Base-by-base conservation (phyloP, 1,140 invertebrate species). In the Magallana ariakensis region DNA sequence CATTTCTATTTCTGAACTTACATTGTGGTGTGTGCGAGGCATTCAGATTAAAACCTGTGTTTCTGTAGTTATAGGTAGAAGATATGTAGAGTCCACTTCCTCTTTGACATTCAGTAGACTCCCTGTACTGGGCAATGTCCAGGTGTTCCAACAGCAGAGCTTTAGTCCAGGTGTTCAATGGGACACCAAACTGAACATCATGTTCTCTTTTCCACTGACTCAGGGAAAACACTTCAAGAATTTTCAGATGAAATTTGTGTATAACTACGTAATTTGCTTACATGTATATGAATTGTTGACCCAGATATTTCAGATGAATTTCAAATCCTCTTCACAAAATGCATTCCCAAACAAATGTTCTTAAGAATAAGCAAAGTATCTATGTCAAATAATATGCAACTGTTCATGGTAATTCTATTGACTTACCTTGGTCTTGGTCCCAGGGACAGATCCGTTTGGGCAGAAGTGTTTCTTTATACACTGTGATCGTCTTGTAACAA, bases 401-500 rank as follows among this genome's bases (percentile, higher is more conserved):
- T 46, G 33, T 46, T 0, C 5, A 46, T 46, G 33, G 33, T 46
- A 46, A 46, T 46, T 46, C 33, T 46, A 46, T 5, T 75, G 9
- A 26, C 66, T 75, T 0, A 75, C 66, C 22, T 33, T 33, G 22
- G 33, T 11, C 33, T 9, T 75, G 22, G 16, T 85, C 57, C 46
- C 85, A 84, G n/a, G 81, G 53, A 57, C 86, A 87, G 54, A 84
- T 56, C 8, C 22, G 13, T 33, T 87, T 87, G 13, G 86, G 86
- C 16, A 87, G 54, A 15, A 83, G 60, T 1, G 86, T 84, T 19
- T 87, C 58, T 57, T 55, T 56, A 54, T 55, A 87, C 19, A 87
- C 55, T 70, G 58, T 9, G 2, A 75, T 62, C 11, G 26, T 75
- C 19, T 66, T 22, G 53, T 60, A 75, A 58, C 86, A 87, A 19